phyloP scores from a whole-genome alignment of 2,113 vertebrate genomes.

The Eulacestoma nigropectus region DNA sequence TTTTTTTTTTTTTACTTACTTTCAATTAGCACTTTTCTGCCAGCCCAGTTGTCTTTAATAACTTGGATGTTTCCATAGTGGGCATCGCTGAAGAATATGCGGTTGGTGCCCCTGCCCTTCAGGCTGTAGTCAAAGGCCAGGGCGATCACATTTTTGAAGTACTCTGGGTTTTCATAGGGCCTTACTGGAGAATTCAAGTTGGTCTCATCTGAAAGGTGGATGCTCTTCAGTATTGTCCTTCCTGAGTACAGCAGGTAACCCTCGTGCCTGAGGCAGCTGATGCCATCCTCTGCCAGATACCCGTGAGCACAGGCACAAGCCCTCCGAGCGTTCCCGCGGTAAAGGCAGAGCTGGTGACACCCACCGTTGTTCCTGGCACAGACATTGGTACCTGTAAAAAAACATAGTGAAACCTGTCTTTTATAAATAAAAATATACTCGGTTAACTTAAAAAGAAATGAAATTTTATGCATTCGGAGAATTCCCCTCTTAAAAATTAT shows the following conservation, averaged over 20 bases:
- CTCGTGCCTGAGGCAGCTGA: constrained; percentile 87
- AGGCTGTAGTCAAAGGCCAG: constrained; percentile 91
- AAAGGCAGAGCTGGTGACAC: constrained; percentile 95
- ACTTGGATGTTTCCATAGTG: constrained; percentile 97
- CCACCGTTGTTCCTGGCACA: constrained; percentile 90
- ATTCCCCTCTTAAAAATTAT: neutral
- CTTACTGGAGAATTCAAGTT: constrained; percentile 93
- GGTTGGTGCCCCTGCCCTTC: constrained; percentile 80
- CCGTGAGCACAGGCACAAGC: constrained; percentile 95
- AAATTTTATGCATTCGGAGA: neutral
- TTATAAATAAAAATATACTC: neutral
- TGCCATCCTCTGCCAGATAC: constrained; percentile 85
- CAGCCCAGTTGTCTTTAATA: constrained; percentile 94
- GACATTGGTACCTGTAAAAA: constrained; percentile 84
- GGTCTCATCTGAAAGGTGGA: constrained; percentile 94
- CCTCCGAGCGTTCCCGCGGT: constrained; percentile 81
- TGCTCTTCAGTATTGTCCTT: constrained; percentile 93
- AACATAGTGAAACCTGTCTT: neutral
- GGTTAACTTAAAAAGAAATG: neutral
- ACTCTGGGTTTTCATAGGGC: constrained; percentile 89
- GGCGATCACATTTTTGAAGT: constrained; percentile 93
- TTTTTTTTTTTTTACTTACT: constrained; percentile 79
- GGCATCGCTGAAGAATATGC: constrained; percentile 96
- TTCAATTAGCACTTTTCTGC: constrained; percentile 84
- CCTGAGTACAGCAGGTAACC: constrained; percentile 96